Conservation (phyloP, 2,113 vertebrate species). For the Oncorhynchus mykiss region DNA sequence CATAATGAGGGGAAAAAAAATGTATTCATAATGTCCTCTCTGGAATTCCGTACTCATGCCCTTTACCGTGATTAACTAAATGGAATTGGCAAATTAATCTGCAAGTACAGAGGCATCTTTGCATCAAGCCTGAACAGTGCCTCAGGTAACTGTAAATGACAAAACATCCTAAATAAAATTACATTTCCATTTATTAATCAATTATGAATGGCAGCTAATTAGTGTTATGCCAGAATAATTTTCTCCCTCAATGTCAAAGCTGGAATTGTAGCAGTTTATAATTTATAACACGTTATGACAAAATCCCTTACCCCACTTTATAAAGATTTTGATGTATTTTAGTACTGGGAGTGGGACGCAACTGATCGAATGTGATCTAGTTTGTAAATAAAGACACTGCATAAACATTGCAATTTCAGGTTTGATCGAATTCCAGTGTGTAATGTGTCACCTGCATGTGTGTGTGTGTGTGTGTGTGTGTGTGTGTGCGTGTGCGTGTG, state of each 20-base stretch:
- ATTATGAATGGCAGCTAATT: slow-evolving; percentile 73
- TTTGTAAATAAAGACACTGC: no score
- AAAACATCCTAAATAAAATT: slow-evolving; percentile 60
- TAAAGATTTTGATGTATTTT: no score
- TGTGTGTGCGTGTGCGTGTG: not conserved
- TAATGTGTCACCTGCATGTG: not conserved
- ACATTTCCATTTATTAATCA: slow-evolving; percentile 69
- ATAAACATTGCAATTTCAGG: slow-evolving; percentile 53
- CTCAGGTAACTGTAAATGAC: slow-evolving; percentile 46
- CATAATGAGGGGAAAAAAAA: no score
- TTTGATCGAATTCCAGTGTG: no score
- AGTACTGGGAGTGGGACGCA: no score
- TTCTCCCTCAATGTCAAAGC: slow-evolving; percentile 50
- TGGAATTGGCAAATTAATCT: slow-evolving; percentile 43
- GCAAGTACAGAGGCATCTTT: slow-evolving; percentile 49
- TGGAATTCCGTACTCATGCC: no score
- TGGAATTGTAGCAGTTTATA: slow-evolving; percentile 39
- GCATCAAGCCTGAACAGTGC: slow-evolving; percentile 30
- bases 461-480: not conserved
- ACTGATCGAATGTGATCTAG: no score
- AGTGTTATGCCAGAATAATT: slow-evolving; percentile 49
- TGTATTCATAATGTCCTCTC: no score
- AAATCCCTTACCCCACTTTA: slow-evolving; percentile 46
- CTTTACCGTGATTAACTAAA: slow-evolving; percentile 36
- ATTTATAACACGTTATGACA: slow-evolving; percentile 30